Base-by-base conservation (phyloP, 2,113 vertebrate genomes). In the Oryctolagus cuniculus region DNA sequence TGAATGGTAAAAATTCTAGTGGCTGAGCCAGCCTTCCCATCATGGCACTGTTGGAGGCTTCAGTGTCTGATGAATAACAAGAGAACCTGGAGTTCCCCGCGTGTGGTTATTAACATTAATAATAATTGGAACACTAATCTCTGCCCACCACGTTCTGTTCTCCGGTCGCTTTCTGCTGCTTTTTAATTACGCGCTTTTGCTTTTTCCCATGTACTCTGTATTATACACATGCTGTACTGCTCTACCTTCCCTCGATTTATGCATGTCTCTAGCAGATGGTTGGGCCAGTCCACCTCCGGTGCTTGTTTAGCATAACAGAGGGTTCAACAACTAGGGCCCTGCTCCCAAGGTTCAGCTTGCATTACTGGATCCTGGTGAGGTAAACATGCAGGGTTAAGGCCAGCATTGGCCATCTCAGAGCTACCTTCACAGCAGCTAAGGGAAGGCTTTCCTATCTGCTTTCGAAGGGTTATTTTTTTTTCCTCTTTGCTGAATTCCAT, bases 231-330 rank as follows among this genome's bases (percentile, higher is more conserved):
- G 87, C 89, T 93, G 93, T 29, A 93, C 55, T 27, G 44, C 95
- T 91, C 94, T 96, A 95, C 96, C 95, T 97, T 96, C 93, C 90
- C 87, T 95, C 61, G 55, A 96, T 97, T 97, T 97, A 96, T 97
- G 95, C 95, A 51, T 90, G 95, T 96, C 93, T 96, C 90, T 44
- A 97, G 97, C 97, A 97, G 97, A 97, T 97, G 97, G 97, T 92
- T 96, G 93, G 88, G 96, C 96, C 81, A 94, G 96, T 95, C 82
- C 87, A 97, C 95, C 96, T 96, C 91, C 7, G 27, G 95, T 90
- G 96, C 95, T 97, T 97, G 88, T 97, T 97, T 97, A 97, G 95
- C 97, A 97, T 97, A 97, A 97, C 95, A 97, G 97, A 97, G 89
- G 91, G 89, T 89, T 90, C 96, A 67, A 77, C 87, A 13, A 96